Percentiles rank a stretch among this genome's conserved stretches.
phyloP scores from a whole-genome alignment of 2,888 invertebrate species.

The Chrysolina americana region DNA sequence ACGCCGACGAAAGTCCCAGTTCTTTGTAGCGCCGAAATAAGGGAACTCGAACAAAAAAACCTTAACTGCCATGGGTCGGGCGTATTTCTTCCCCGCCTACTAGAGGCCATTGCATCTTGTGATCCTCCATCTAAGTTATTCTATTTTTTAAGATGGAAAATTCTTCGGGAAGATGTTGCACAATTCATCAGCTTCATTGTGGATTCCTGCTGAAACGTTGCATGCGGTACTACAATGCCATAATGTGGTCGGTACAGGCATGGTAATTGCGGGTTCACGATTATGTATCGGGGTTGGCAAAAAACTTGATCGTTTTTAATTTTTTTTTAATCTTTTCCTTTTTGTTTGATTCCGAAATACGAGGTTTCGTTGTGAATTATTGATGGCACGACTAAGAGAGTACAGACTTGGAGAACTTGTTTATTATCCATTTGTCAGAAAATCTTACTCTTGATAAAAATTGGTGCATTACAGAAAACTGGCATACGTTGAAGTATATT shows the following conservation, averaged over 20 bases:
- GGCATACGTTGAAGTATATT: too few species aligned
- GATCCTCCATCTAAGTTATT: slow-evolving; percentile 25
- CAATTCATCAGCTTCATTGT: slow-evolving; percentile 16
- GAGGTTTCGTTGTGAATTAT: too few species aligned
- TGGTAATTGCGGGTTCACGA: not conserved
- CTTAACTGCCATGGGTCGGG: slow-evolving; percentile 61
- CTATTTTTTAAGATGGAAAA: slow-evolving; percentile 20
- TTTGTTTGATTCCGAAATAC: too few species aligned
- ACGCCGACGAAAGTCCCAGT: slow-evolving; percentile 61
- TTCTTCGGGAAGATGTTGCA: slow-evolving; percentile 13
- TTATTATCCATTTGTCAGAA: too few species aligned
- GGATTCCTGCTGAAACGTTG: not conserved
- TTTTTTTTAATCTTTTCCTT: too few species aligned
- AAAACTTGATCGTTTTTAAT: too few species aligned
- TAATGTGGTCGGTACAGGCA: not conserved
- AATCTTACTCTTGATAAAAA: too few species aligned
- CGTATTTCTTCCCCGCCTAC: slow-evolving; percentile 63
- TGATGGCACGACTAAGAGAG: too few species aligned
- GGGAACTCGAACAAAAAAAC: slow-evolving; percentile 64
- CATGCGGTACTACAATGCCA: not conserved
- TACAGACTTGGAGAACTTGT: too few species aligned
- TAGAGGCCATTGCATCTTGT: slow-evolving; percentile 45
- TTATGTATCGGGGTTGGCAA: not conserved
- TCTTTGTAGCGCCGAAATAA: slow-evolving; percentile 66
- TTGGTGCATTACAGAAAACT: too few species aligned